Evolutionary conservation across 2,113 vertebrate genomes (phyloP).

Genomic region (Manacus vitellinus): DNA sequence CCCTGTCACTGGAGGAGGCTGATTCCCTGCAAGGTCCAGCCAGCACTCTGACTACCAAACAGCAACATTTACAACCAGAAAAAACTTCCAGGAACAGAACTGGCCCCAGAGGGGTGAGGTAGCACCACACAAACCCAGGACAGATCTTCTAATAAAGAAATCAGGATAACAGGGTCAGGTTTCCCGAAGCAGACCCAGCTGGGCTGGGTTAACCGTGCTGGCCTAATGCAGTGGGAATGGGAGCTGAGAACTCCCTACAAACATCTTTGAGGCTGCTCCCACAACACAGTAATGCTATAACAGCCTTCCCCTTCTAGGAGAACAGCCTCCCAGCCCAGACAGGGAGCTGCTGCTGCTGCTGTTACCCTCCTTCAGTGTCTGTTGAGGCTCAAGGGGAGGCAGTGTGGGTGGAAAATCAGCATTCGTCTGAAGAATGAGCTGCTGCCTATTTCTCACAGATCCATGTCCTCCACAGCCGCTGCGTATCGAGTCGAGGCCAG

Average conservation of each 20-base stretch:
- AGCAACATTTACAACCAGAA: neutral
- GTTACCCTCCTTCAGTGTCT: neutral
- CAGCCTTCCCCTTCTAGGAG: neutral
- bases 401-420: neutral
- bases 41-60: neutral
- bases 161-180: neutral
- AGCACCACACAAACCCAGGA: neutral
- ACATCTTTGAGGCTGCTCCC: neutral
- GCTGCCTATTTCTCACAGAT: neutral
- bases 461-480: rapidly evolving
- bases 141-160: neutral
- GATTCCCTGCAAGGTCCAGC: neutral
- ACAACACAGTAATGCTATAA: neutral
- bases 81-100: neutral
- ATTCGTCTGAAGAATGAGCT: neutral
- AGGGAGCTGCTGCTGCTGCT: neutral
- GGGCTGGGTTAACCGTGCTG: neutral
- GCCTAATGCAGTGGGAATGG: neutral
- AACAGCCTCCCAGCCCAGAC: neutral
- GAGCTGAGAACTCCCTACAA: neutral
- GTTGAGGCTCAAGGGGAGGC: neutral
- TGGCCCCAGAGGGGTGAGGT: neutral
- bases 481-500: neutral
- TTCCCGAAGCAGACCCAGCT: neutral
- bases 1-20: neutral